Base-by-base conservation (phyloP, 2,888 invertebrate genomes). In the Drosophila imparisetae region DNA sequence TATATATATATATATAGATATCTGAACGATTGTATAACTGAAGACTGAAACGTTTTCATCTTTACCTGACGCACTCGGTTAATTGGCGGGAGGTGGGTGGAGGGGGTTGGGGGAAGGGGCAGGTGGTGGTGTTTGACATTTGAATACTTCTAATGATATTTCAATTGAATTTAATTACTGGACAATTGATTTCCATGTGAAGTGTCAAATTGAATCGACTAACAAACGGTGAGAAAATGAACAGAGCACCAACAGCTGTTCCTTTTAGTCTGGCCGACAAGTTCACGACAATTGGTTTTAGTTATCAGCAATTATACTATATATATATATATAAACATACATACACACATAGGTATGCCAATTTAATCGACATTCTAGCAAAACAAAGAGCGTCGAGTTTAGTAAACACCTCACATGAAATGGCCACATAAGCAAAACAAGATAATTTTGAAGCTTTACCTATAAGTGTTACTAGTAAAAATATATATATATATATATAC, bases 161-260 rank as follows among this genome's bases (percentile, higher is more conserved):
- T 88, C 83, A 84, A 85, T 85, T 85, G 87, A 81, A 62, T 84
- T 74, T 84, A 80, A 85, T 85, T 85, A 83, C 71, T 70, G 63
- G 24, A 71, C 81, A 89, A 72, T 88, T 85, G 72, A 49, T 52
- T 38, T 13, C 24, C 71, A 73, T 62, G 72, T 50, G 63, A 78
- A 86, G 75, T 69, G 78, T 66, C 63, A 83, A 84, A 84, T 86
- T 83, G 69, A 83, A 89, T 84, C 72, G 71, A 67, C 24, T 27
- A 29, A 36, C 63, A 52, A 63, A 57, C 65, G 72, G 65, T 78
- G 80, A 55, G 77, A 78, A 78, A 60, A 55, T 80, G 29, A 66
- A 52, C 63, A 64, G 29, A 38, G 38, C 40, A 52, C 49, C 21
- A 40, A 29, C 70, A 63, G 36, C 55, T 72, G 63, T 30, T 74